Evolutionary conservation across 1,140 invertebrate species (phyloP), one percentile per base, ranked within the genome.

Genomic region (Leptoteleia sp.): DNA sequence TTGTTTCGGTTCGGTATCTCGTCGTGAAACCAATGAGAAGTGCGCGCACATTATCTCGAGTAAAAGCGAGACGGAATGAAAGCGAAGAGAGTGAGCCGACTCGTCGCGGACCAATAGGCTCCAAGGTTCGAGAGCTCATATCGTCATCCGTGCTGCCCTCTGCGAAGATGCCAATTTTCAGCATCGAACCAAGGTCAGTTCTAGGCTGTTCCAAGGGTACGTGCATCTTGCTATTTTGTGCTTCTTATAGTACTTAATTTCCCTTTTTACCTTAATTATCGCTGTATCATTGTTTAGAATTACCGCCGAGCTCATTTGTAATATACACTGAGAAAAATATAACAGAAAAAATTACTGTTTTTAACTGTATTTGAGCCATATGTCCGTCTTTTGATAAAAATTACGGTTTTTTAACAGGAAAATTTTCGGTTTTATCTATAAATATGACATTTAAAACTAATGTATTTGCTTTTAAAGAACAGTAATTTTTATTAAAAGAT

Each of bases 131-230:
- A 29, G 25, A 31, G 50, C 17, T 64, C 29, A 38, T 62, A 71
- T 29, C 40, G 52, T 72, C 48, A 57, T 55, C 75, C 50, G 54
- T 17, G 54, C 61, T 68, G 62, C 55, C 62, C 55, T 61, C 52
- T 72, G 45, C 64, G 76, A 57, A 73, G 50, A 72, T 82, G 82
- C 81, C 80, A 50, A 70, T 81, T 80, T 43, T 79, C 78, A 61
- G 72, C 81, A 57, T 78, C 80, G 61, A 81, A 79, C 75, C 72
- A 82, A 87, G 84, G 84, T 85, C 81, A 85, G 85, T 87, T 68
- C 52, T 62, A 55, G 67, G 75, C 57, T 65, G 59, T 59, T 75
- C 15, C 42, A 59, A 33, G 43, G 68, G 64, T 68, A 64, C 38
- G 35, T 35, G 22, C 40, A 62, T 57, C 55, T 27, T 3, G 54